Percentiles rank a stretch among this genome's conserved stretches.
Evolutionary conservation across 2,113 vertebrate species (phyloP).

Genomic region (Melanerpes formicivorus): DNA sequence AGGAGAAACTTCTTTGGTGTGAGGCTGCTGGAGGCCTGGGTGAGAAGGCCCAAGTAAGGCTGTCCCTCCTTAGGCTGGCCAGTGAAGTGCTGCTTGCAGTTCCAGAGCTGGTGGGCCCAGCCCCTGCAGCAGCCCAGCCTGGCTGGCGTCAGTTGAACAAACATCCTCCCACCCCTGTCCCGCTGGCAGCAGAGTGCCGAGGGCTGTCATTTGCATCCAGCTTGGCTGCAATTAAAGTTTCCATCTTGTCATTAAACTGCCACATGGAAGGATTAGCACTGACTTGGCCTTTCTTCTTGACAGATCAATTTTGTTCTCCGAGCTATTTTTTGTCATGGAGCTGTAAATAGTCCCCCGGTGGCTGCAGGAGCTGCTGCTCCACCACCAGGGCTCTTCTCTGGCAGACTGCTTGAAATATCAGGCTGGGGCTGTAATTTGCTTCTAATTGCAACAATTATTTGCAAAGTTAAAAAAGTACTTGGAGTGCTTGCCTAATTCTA

Average conservation of each 20-base stretch:
- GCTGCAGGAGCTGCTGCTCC: neutral
- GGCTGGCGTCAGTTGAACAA: neutral
- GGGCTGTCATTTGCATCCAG: conserved; percentile 21
- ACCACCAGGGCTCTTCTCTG: neutral
- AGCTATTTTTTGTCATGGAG: conserved; percentile 26
- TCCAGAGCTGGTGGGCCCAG: neutral
- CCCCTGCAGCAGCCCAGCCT: neutral
- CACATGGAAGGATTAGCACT: conserved; percentile 25
- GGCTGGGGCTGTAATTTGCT: conserved; percentile 38
- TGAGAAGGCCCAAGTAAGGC: neutral
- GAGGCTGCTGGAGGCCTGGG: too few species aligned
- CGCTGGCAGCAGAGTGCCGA: neutral
- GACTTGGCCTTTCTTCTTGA: conserved; percentile 41
- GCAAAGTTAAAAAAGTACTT: conserved; percentile 52
- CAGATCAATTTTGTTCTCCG: conserved; percentile 24
- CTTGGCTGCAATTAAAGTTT: conserved; percentile 38
- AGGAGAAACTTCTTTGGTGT: too few species aligned
- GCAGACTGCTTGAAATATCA: conserved; percentile 29
- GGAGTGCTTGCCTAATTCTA: conserved; percentile 52
- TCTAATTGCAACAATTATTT: conserved; percentile 64
- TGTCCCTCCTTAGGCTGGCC: neutral
- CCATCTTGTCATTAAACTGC: conserved; percentile 30
- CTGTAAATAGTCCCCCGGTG: conserved; percentile 32
- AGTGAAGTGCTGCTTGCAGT: neutral
- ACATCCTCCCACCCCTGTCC: neutral